Evolutionary conservation across 2,888 invertebrate genomes (phyloP), one percentile per base, ranked within the genome.

Genomic region (Andrena trimmerana): DNA sequence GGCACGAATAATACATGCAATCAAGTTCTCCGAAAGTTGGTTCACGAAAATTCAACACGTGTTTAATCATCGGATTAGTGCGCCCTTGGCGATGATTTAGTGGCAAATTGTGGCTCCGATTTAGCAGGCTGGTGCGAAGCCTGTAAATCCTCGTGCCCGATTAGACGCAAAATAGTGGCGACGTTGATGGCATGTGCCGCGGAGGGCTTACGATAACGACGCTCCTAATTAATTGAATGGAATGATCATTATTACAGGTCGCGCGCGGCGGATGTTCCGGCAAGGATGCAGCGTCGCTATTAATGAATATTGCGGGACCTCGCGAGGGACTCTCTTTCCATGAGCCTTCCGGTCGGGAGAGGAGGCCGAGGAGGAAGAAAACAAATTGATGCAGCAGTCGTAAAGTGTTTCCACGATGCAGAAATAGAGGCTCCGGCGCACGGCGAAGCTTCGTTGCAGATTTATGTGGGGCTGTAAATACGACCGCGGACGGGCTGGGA

Each of bases 401-500:
- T 76, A 79, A 79, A 79, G 65, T 57, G 78, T 65, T 79, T 57
- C 29, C 69, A 50, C 36, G 69, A 75, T 65, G 42, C 60, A 78
- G 50, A 75, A 68, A 68, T 42, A 78, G 42, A 20, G 50, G 16
- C 31, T 27, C 29, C 33, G 66, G 33, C 24, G 42, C 16, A 36
- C 16, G 13, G 42, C 16, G 77, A 63, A 78, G 67, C 60, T 78
- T 67, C 24, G 60, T 48, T n/a, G 66, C 29, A 65, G 50, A 79
- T 76, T 79, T 75, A 79, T 69, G 77, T 63, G 42, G 10, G 33
- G 77, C 60, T 76, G 63, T 69, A 78, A 78, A 78, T 71, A 62
- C 59, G 13, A 20, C 7, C 54, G n/a, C n/a, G 52, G 52, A 52
- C 75, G 66, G 60, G 60, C 50, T 60, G 66, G 27, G 24, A 75